phyloP scores from a whole-genome alignment of 2,797 vertebrate species.

The Halcyon badia region DNA sequence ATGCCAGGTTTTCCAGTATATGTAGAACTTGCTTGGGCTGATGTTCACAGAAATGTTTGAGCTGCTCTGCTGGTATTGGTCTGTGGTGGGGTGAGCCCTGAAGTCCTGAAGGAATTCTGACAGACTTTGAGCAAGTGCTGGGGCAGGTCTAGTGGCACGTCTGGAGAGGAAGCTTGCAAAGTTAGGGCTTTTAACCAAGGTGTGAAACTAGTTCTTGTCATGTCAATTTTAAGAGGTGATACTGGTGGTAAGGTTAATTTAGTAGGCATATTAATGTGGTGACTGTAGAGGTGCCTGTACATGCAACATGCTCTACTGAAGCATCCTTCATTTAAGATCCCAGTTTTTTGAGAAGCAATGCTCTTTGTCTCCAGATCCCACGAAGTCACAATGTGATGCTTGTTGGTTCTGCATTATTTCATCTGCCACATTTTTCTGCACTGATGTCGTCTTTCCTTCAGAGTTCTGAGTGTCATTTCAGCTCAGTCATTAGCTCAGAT shows the following conservation, averaged over 20 bases:
- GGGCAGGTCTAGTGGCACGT: background rate
- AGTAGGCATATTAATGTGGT: background rate
- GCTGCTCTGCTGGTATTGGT: background rate
- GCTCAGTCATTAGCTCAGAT: slow-evolving; percentile 37
- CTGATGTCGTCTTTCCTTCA: slow-evolving; percentile 35
- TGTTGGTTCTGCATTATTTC: slow-evolving; percentile 29
- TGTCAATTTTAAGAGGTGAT: background rate
- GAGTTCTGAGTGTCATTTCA: slow-evolving; percentile 11
- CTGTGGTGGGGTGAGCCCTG: background rate
- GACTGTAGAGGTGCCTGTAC: background rate
- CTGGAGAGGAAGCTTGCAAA: background rate
- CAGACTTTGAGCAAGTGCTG: background rate
- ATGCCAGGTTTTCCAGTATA: background rate
- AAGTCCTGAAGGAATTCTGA: background rate
- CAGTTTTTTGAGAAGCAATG: background rate
- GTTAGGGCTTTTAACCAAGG: background rate
- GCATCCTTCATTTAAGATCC: background rate
- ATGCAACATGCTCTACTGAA: background rate
- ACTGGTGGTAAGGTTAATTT: background rate
- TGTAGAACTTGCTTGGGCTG: background rate
- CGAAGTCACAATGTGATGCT: background rate
- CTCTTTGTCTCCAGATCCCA: background rate
- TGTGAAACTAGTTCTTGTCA: background rate
- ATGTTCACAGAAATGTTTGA: background rate
- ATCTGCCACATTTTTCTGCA: slow-evolving; percentile 27